Percentiles rank a stretch among this genome's conserved stretches.
Evolutionary conservation across 2,888 invertebrate species (phyloP).

Genomic region (Agapetus fuscipes): DNA sequence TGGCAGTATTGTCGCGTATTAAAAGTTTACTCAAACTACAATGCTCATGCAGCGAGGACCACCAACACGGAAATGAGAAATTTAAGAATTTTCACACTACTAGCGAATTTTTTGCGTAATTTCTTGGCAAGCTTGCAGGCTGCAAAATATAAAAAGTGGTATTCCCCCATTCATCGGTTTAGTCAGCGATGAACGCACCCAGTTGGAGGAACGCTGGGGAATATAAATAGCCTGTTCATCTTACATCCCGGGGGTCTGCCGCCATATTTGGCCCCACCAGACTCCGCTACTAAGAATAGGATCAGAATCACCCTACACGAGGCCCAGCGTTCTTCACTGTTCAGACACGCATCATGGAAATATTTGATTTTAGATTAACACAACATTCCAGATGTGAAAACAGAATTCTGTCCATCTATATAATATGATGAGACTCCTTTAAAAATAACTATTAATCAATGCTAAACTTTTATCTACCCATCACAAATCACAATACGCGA

Average conservation of each 20-base stretch:
- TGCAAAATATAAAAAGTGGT: constrained; percentile 4
- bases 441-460: no score
- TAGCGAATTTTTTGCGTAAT: neutral
- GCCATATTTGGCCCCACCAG: constrained; percentile 19
- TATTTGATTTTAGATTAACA: no score
- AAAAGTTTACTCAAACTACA: no score
- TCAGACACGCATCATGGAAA: no score
- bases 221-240: constrained; percentile 10
- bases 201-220: constrained; percentile 1
- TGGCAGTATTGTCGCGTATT: no score
- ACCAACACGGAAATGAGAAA: neutral
- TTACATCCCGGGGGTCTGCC: constrained; percentile 6
- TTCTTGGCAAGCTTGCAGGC: constrained; percentile 1
- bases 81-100: neutral
- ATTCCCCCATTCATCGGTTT: constrained; percentile 17
- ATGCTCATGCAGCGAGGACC: neutral
- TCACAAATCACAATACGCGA: no score
- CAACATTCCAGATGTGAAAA: no score
- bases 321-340: constrained; percentile 7
- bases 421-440: no score
- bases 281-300: constrained; percentile 12
- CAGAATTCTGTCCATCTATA: no score
- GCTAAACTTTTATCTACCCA: no score
- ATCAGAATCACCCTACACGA: constrained; percentile 16
- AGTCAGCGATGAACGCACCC: constrained; percentile 9